Evolutionary conservation across 2,113 vertebrate species (phyloP), one percentile per base, ranked within the genome.

Genomic region (Platycercus adscitus): DNA sequence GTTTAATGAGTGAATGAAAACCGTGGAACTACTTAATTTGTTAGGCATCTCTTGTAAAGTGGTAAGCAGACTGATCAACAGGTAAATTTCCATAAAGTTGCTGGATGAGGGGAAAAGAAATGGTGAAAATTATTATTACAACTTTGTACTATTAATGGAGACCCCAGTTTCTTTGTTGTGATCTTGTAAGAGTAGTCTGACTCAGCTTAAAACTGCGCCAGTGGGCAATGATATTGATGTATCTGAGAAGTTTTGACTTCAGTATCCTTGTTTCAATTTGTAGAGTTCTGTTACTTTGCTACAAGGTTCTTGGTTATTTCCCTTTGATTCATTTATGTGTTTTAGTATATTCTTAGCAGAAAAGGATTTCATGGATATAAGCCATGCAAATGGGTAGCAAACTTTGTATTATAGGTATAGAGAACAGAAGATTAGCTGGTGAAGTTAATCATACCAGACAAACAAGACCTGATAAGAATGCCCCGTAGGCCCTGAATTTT

Each of bases 241-340:
- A 31, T 14, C 10, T 11, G 39, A 47, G n/a, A 10, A 39, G 13
- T 68, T 9, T 33, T 52, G 46, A n/a, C 28, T 43, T 63, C 9
- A 8, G 7, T 44, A 25, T 33, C 16, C 7, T 71, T 44, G 31
- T 47, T 83, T 33, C 18, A 39, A 3, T 15, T 55, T n/a, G 20
- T 39, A 43, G 29, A 28, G 53, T 39, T 60, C 24, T 39, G 1
- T 47, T 77, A 21, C 9, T 80, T 92, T 53, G 19, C 31, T 52
- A 21, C 35, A 39, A n/a, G 3, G 8, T 77, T 55, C 58, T 90
- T 16, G 16, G 10, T 56, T 87, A 4, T 4, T 61, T 84, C 44
- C n/a, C 20, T 68, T n/a, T 53, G 43, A 25, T 10, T 56, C 9
- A 4, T 41, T 17, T 1, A 0, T 2, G 0, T 11, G 1, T 58